phyloP scores from a whole-genome alignment of 2,113 vertebrate genomes.

The Lanius ludovicianus region DNA sequence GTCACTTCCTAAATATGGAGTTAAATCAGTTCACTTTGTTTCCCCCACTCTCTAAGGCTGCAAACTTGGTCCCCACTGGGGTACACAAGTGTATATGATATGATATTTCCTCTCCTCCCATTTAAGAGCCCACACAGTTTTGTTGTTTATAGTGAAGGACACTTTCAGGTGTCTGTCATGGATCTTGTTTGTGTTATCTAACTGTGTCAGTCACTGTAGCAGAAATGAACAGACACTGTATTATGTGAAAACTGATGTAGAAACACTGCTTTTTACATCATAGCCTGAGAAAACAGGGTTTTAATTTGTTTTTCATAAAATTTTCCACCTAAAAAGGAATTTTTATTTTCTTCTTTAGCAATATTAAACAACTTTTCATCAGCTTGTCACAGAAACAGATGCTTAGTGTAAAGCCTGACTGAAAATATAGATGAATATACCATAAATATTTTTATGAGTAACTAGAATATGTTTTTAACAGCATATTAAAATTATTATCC shows the following conservation, averaged over 20 bases:
- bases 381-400: conserved; percentile 3
- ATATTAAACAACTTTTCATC: not conserved
- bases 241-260: not conserved
- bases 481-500: not conserved
- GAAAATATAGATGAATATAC: not conserved
- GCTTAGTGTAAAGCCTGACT: not conserved
- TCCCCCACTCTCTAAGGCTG: not conserved
- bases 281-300: not conserved
- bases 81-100: rapidly evolving
- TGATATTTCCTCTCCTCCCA: not conserved
- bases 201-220: not conserved
- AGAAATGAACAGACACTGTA: not conserved
- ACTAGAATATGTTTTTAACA: not conserved
- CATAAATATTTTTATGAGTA: conserved; percentile 27
- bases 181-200: not conserved
- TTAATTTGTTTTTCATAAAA: not conserved
- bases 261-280: not conserved
- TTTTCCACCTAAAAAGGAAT: not conserved
- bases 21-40: not conserved
- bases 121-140: not conserved
- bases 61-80: not conserved
- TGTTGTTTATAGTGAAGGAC: not conserved
- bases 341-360: not conserved
- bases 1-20: not conserved
- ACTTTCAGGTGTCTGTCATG: not conserved